phyloP scores from a whole-genome alignment of 2,113 vertebrate genomes.

The Myxocyprinus asiaticus region DNA sequence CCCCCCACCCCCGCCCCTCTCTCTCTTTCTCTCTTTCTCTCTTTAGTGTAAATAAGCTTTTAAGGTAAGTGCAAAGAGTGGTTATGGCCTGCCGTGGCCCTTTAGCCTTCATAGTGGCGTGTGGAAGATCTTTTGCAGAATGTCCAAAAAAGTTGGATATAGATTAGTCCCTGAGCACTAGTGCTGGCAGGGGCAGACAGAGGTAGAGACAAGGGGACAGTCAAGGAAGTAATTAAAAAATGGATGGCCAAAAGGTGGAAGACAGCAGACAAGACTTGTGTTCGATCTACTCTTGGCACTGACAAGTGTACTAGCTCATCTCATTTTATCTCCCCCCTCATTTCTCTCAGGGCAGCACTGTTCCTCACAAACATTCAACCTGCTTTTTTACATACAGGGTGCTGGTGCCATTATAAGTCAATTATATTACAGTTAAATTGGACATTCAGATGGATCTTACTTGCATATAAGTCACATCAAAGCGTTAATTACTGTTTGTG shows the following conservation, averaged over 20 bases:
- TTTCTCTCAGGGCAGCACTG: background rate
- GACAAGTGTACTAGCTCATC: slow-evolving; percentile 6
- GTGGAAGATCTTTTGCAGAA: slow-evolving; percentile 18
- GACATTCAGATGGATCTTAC: no score
- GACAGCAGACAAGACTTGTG: slow-evolving; percentile 16
- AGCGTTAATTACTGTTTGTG: no score
- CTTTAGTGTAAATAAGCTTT: slow-evolving; percentile 37
- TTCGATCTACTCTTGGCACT: slow-evolving; percentile 35
- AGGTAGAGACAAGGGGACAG: slow-evolving; percentile 2
- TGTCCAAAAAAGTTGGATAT: slow-evolving; percentile 12
- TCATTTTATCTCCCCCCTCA: background rate
- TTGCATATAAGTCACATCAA: no score
- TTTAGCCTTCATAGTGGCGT: slow-evolving; percentile 11
- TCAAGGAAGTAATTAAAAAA: background rate
- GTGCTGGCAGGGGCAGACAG: slow-evolving; percentile 1
- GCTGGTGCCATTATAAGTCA: no score
- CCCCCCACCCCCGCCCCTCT: background rate
- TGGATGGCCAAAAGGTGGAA: background rate
- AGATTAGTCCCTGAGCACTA: slow-evolving; percentile 11
- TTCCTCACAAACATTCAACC: no score
- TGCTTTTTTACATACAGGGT: no score
- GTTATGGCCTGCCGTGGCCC: slow-evolving; percentile 11
- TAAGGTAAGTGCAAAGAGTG: slow-evolving; percentile 44
- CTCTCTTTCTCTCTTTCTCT: slow-evolving; percentile 12
- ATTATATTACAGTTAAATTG: no score